Percentiles rank a stretch among this genome's conserved stretches.
Evolutionary conservation across 2,113 vertebrate genomes (phyloP).

Genomic region (Myrmecobius fasciatus): DNA sequence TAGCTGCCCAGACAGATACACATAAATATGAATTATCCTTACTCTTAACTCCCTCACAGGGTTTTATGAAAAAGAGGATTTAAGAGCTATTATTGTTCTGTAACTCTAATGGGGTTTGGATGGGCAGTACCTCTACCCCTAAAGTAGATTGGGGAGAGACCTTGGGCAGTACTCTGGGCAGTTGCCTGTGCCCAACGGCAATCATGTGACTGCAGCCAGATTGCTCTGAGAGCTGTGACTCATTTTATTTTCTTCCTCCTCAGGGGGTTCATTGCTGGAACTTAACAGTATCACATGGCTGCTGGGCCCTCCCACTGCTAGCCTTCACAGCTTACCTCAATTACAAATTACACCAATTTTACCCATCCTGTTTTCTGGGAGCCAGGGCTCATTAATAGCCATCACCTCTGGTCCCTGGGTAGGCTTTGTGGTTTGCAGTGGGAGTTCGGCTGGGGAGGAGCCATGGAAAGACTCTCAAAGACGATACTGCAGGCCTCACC

Average conservation of each 20-base stretch:
- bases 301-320: conserved; percentile 71
- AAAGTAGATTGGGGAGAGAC: neutral
- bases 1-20: neutral
- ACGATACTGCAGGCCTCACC: conserved; percentile 21
- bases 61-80: neutral
- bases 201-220: conserved; percentile 26
- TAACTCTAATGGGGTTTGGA: neutral
- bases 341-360: conserved; percentile 73
- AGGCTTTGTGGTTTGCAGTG: conserved; percentile 76
- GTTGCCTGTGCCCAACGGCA: conserved; percentile 40
- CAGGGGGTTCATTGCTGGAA: conserved; percentile 57
- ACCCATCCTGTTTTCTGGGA: conserved; percentile 69
- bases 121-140: neutral
- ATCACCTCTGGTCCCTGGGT: conserved; percentile 71
- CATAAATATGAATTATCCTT: neutral
- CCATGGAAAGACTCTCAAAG: conserved; percentile 18
- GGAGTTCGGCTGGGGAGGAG: conserved; percentile 41
- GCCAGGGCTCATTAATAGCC: conserved; percentile 70
- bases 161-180: conserved; percentile 16
- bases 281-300: conserved; percentile 61
- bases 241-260: conserved; percentile 61
- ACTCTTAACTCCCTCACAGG: neutral
- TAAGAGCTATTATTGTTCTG: neutral
- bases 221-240: conserved; percentile 58
- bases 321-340: conserved; percentile 71